Conservation (phyloP, 2,113 vertebrate species). For the Salvelinus sp. region DNA sequence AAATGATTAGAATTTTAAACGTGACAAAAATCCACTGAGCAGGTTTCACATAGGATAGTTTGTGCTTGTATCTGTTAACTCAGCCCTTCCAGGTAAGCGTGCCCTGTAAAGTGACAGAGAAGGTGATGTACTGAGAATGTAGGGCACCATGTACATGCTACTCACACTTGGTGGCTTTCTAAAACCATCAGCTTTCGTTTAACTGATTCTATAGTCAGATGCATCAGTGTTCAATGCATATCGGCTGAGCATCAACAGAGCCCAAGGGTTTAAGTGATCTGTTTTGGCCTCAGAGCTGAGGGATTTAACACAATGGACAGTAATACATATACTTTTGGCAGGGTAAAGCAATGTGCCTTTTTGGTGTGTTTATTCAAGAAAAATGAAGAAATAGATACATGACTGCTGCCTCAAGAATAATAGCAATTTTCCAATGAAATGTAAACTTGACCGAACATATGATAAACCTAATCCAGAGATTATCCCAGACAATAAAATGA, state of each 20-base stretch:
- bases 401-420: no score
- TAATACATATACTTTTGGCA: background rate
- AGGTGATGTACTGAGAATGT: constrained; percentile 62
- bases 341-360: background rate
- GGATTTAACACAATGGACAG: constrained; percentile 8
- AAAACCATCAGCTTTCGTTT: constrained; percentile 30
- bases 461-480: background rate
- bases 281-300: background rate
- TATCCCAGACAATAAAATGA: background rate
- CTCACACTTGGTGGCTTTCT: constrained; percentile 35
- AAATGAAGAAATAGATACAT: background rate
- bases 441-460: background rate
- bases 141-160: constrained; percentile 54
- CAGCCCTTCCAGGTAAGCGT: constrained; percentile 56
- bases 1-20: constrained; percentile 77
- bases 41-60: constrained; percentile 70
- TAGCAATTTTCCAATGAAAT: no score
- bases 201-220: background rate
- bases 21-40: constrained; percentile 71
- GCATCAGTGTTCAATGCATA: no score
- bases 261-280: background rate
- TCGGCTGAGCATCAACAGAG: no score
- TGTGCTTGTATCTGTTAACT: constrained; percentile 57
- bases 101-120: constrained; percentile 61
- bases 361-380: background rate